A percentile compares a stretch with the other conserved stretches of the same genome.
phyloP scores from a whole-genome alignment of 2,888 invertebrate genomes.

The Patella pellucida region DNA sequence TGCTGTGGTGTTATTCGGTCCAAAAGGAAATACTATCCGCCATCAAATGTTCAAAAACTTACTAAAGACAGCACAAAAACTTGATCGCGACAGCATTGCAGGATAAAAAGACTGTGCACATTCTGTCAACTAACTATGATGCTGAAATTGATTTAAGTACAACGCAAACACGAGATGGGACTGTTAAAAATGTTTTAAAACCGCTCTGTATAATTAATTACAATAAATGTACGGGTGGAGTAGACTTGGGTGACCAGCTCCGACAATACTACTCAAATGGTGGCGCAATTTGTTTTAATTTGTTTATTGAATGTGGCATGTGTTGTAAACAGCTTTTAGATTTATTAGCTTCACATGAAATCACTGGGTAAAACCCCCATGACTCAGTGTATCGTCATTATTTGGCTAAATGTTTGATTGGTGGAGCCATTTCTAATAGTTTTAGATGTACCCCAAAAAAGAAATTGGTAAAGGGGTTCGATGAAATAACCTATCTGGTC shows the following conservation, averaged over 20 bases:
- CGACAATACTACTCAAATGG: slow-evolving; percentile 30
- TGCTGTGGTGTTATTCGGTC: too few relatives aligned
- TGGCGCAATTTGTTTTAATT: slow-evolving; percentile 28
- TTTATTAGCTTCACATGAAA: slow-evolving; percentile 19
- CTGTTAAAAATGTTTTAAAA: background rate
- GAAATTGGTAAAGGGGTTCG: background rate
- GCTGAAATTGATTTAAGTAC: background rate
- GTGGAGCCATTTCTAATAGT: background rate
- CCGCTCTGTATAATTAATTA: slow-evolving; percentile 3
- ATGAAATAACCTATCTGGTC: background rate
- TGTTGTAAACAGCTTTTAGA: background rate
- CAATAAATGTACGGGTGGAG: slow-evolving; percentile 29
- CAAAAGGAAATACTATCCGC: too few relatives aligned
- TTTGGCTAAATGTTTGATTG: slow-evolving; percentile 14
- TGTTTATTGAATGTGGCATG: slow-evolving; percentile 26
- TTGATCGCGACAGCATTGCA: background rate
- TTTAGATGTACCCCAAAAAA: background rate
- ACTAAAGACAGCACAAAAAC: too few relatives aligned
- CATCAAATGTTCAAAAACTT: too few relatives aligned
- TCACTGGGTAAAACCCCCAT: background rate
- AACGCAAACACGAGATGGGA: background rate
- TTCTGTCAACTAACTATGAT: background rate
- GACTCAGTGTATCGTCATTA: background rate
- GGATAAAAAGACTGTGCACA: slow-evolving; percentile 6
- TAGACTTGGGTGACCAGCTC: too few relatives aligned